phyloP scores from a whole-genome alignment of 2,888 invertebrate species.

The Ophion slaviceki region DNA sequence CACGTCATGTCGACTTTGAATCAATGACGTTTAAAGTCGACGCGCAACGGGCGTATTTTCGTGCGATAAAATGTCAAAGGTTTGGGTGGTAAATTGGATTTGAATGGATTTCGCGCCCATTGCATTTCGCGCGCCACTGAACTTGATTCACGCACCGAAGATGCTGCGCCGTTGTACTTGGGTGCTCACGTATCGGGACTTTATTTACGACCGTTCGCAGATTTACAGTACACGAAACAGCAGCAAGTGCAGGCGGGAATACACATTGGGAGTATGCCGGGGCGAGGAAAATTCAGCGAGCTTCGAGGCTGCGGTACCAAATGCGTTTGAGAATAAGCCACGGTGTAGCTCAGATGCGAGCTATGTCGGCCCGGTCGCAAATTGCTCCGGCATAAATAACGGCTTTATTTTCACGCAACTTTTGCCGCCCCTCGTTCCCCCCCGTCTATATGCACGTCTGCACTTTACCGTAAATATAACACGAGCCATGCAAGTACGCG shows the following conservation, averaged over 20 bases:
- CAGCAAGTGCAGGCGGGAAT: conserved; percentile 9
- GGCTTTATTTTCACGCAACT: conserved; percentile 77
- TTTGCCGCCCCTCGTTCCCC: conserved; percentile 32
- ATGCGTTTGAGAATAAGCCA: conserved; percentile 20
- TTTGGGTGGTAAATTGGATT: neutral
- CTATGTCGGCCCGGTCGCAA: conserved; percentile 46
- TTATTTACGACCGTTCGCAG: conserved; percentile 29
- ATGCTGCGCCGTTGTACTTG: neutral
- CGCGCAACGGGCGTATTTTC: no score
- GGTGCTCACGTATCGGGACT: neutral
- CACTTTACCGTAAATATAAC: conserved; percentile 74
- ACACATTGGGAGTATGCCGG: neutral
- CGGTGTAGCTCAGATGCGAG: conserved; percentile 1
- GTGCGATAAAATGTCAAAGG: neutral
- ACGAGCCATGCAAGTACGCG: conserved; percentile 49
- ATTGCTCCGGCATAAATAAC: conserved; percentile 75
- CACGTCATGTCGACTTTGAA: no score
- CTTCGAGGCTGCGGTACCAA: conserved; percentile 16
- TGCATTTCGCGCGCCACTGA: neutral
- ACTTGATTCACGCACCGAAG: neutral
- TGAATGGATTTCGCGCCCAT: neutral
- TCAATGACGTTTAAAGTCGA: no score
- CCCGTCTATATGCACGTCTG: conserved; percentile 48
- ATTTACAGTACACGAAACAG: conserved; percentile 32
- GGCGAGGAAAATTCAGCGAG: conserved; percentile 44